phyloP scores from a whole-genome alignment of 2,797 vertebrate genomes.

The Parauchenoglanis ngamensis region DNA sequence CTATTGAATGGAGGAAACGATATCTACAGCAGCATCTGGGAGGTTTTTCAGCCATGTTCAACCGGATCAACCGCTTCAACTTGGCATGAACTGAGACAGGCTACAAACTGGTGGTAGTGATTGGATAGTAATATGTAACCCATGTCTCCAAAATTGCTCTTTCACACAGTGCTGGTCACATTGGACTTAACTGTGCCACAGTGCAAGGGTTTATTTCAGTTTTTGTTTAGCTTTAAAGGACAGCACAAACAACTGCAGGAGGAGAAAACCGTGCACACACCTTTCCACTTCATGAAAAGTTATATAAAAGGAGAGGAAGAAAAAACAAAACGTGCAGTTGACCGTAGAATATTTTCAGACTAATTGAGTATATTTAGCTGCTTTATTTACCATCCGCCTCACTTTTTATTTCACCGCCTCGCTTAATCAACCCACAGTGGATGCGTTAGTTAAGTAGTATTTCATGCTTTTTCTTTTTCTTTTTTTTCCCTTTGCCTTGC shows the following conservation, averaged over 20 bases:
- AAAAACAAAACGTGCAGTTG: neutral
- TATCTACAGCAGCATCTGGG: no score
- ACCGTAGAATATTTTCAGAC: neutral
- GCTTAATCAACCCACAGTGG: neutral
- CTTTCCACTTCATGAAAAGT: neutral
- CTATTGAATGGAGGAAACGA: no score
- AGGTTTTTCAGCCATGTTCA: no score
- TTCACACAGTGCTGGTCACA: neutral
- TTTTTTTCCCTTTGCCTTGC: constrained; percentile 38
- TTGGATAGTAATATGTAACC: neutral
- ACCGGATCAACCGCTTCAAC: no score
- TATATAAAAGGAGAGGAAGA: neutral
- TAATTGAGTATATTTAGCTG: neutral
- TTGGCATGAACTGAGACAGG: neutral
- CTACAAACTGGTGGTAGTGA: neutral
- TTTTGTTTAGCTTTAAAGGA: neutral
- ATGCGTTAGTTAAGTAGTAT: neutral
- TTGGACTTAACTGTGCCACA: neutral
- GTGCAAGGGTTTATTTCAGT: neutral
- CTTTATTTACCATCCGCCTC: neutral
- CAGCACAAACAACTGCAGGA: neutral
- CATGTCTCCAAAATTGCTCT: neutral
- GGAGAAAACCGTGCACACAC: neutral
- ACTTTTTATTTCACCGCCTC: neutral
- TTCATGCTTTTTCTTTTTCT: neutral